Evolutionary conservation across 2,888 invertebrate genomes (phyloP), one percentile per base, ranked within the genome.

Genomic region (Plebejus melissa): DNA sequence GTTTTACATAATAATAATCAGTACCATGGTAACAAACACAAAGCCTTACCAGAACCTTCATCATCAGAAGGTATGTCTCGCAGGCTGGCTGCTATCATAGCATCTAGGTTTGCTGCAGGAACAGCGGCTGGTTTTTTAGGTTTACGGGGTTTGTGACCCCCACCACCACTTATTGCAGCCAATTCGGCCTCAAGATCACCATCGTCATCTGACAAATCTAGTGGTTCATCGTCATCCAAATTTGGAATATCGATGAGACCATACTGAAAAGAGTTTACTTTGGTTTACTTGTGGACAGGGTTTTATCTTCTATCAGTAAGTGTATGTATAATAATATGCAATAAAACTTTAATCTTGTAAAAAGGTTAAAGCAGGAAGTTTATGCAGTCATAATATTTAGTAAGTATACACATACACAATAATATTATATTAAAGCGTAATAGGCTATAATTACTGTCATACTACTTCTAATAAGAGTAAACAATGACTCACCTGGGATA

Each of bases 111-210:
- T 3, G 89, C 90, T 28, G 91, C 82, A 0, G 95, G 94, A n/a
- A 94, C 82, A 0, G 94, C 86, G 0, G 84, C 84, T 41, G 88
- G 89, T 80, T 89, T 91, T 79, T 81, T 83, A 0, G 87, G 90
- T 60, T 82, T 81, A 0, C 77, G 84, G 4, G 80, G 83, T 46
- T 89, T 79, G 90, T 32, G 32, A 32, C 32, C 32, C 32, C 92
- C 91, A 1, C 85, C 85, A 54, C 83, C 83, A 0, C 90, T 87
- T 77, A 98, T 94, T 0, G 96, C 97, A 57, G 96, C 95, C 79
- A 98, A 89, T 87, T 98, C 98, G 0, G 97, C 98, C 87, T 98
- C 98, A 79, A 98, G 91, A 84, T 98, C 98, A 77, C 96, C 96
- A 84, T 98, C 98, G 81, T 94, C 95, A 82, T 94, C 95, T 76